Evolutionary conservation across 1,140 invertebrate species (phyloP).

Genomic region (Eriosoma lanigerum): DNA sequence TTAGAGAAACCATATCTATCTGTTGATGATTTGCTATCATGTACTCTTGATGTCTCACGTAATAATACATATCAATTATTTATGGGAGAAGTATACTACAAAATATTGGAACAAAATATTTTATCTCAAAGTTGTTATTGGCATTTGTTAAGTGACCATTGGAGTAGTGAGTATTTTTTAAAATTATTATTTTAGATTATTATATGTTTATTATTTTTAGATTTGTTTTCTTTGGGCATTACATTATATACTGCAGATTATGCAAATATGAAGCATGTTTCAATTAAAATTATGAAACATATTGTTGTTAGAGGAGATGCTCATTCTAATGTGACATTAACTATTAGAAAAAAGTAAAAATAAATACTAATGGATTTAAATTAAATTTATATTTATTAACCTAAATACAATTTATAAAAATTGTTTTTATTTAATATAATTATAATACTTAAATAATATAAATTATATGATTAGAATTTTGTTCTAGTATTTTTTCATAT

Average conservation of each 20-base stretch:
- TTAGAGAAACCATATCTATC: constrained; percentile 25
- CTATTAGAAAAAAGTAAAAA: constrained; percentile 51
- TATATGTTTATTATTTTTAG: constrained; percentile 46
- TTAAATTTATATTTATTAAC: too few relatives aligned
- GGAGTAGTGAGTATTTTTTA: constrained; percentile 50
- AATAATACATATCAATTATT: constrained; percentile 43
- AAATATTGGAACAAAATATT: constrained; percentile 49
- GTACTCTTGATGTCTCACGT: constrained; percentile 28
- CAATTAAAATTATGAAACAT: constrained; percentile 47
- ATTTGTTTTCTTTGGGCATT: constrained; percentile 36
- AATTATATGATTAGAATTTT: not conserved
- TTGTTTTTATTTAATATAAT: not conserved
- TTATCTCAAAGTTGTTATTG: constrained; percentile 50
- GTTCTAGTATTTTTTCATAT: constrained; percentile 27
- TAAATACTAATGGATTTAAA: not conserved
- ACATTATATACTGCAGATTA: constrained; percentile 26
- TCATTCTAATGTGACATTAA: constrained; percentile 43
- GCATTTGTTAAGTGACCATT: constrained; percentile 36
- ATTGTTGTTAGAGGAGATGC: constrained; percentile 46
- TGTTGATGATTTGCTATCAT: constrained; percentile 29
- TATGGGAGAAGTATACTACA: constrained; percentile 50
- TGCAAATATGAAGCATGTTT: constrained; percentile 36
- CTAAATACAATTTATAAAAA: too few relatives aligned
- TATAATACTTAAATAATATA: not conserved
- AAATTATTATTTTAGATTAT: not conserved